Evolutionary conservation across 2,113 vertebrate genomes (phyloP), one percentile per base, ranked within the genome.

Genomic region (Pedionomus torquatus): DNA sequence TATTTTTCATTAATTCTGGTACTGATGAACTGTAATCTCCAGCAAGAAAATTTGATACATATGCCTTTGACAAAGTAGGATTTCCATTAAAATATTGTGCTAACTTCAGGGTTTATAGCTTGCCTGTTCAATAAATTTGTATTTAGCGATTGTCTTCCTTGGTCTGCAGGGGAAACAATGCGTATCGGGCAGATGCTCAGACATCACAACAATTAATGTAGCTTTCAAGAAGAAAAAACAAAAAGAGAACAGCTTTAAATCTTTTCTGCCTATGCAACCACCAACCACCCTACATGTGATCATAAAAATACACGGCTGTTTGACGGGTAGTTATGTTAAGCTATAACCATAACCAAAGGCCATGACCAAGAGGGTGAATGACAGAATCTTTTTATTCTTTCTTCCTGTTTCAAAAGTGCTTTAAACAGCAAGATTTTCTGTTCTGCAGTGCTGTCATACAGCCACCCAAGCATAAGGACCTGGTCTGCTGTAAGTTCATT

Each of bases 41-140:
- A 79, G n/a, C 26, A 82, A 87, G 48, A 92, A 79, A 69, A 84
- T 58, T 9, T 82, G 35, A 72, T 31, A 71, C 6, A 1, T 3
- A 6, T 49, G 17, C n/a, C 65, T 91, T 84, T 89, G 66, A 78
- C 61, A 61, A 96, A 93, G 77, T 79, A 68, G 43, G 65, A 94
- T 95, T 76, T 60, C 72, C 61, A 92, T 75, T 84, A 84, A 95
- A 96, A 91, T 94, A 82, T 21, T 69, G n/a, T 65, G 37, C 65
- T 82, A 87, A 95, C 58, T 91, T 93, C 76, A 41, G 61, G 25
- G 77, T 79, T 95, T 91, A 95, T 84, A 89, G 83, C 69, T 95
- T 65, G 52, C 11, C 31, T 16, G 7, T 92, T 94, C 92, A 95
- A 95, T 92, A 97, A 93, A 97, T 94, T 92, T 95, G 77, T 94